A percentile compares a stretch with the other conserved stretches of the same genome.
These are phyloP conservation scores for Grantiella picta DNA, from an alignment of 2,113 vertebrate species.

Conservation along the genomic window DNA sequence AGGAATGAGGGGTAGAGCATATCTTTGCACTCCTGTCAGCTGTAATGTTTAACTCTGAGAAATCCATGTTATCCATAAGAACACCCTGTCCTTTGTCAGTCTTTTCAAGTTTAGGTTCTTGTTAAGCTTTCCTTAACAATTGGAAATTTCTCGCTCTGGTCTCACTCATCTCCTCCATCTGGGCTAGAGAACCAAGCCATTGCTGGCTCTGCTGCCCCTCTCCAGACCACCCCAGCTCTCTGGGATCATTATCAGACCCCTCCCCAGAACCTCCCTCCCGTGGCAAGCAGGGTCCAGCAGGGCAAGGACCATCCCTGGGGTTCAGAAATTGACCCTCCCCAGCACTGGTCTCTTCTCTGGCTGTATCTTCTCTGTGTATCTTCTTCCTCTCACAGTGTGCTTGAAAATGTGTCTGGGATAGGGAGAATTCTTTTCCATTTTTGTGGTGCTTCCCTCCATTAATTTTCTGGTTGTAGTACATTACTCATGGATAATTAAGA, in stretches of 20 bases:
- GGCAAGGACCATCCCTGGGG: rapidly evolving
- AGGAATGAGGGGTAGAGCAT: neutral
- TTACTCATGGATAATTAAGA: constrained; percentile 84
- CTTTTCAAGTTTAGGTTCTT: neutral
- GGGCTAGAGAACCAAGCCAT: neutral
- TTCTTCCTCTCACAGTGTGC: neutral
- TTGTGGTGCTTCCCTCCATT: constrained; percentile 76
- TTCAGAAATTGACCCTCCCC: neutral
- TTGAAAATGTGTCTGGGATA: constrained; percentile 26
- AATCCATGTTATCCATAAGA: neutral
- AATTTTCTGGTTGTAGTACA: constrained; percentile 76
- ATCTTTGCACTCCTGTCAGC: neutral
- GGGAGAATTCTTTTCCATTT: constrained; percentile 56
- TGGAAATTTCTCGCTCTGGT: neutral
- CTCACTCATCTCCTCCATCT: neutral
- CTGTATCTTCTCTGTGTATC: neutral
- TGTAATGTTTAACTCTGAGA: rapidly evolving
- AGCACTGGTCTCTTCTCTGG: neutral
- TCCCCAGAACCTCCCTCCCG: neutral
- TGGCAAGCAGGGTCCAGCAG: rapidly evolving
- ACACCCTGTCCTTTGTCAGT: neutral
- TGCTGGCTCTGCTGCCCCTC: neutral
- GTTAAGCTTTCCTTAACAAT: neutral
- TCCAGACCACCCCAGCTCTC: neutral
- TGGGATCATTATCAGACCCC: rapidly evolving